Percentiles rank a stretch among this genome's conserved stretches.
Evolutionary conservation across 2,888 invertebrate genomes (phyloP).

Genomic region (Eristalinus aeneus): DNA sequence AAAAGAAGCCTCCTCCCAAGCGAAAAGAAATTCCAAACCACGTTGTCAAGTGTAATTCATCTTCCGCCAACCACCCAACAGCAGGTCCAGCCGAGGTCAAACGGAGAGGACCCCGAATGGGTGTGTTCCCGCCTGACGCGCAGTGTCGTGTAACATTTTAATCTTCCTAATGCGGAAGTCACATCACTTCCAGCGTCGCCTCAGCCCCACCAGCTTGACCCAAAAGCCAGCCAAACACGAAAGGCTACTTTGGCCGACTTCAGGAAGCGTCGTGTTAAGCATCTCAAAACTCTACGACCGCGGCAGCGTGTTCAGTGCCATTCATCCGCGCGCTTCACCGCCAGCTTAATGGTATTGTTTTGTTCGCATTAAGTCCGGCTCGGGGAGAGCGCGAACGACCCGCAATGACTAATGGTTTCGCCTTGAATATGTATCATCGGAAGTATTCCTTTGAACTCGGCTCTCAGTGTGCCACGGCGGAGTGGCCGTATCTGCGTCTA

Average conservation of each 20-base stretch:
- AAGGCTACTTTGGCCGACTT: slow-evolving; percentile 67
- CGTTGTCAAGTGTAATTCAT: slow-evolving; percentile 51
- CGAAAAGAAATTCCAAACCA: neutral
- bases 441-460: slow-evolving; percentile 66
- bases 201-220: slow-evolving; percentile 26
- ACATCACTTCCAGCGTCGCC: slow-evolving; percentile 31
- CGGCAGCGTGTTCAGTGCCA: slow-evolving; percentile 52
- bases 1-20: neutral
- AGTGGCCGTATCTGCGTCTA: slow-evolving; percentile 38
- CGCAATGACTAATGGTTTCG: slow-evolving; percentile 67
- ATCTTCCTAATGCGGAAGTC: slow-evolving; percentile 67
- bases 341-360: slow-evolving; percentile 67
- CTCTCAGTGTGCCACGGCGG: slow-evolving; percentile 24
- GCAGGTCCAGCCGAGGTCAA: slow-evolving; percentile 41
- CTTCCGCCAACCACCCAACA: slow-evolving; percentile 29
- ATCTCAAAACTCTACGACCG: slow-evolving; percentile 42
- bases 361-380: slow-evolving; percentile 53
- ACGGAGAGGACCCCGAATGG: slow-evolving; percentile 24
- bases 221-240: slow-evolving; percentile 50
- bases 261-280: slow-evolving; percentile 61
- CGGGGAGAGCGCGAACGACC: slow-evolving; percentile 12
- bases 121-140: slow-evolving; percentile 47
- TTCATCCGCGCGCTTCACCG: slow-evolving; percentile 33
- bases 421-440: slow-evolving; percentile 71
- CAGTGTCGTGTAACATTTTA: slow-evolving; percentile 62